Percentiles rank a stretch among this genome's conserved stretches.
These are phyloP conservation scores for Parauchenoglanis punctatus DNA, from an alignment of 2,797 vertebrate species.

Conservation along the genomic window DNA sequence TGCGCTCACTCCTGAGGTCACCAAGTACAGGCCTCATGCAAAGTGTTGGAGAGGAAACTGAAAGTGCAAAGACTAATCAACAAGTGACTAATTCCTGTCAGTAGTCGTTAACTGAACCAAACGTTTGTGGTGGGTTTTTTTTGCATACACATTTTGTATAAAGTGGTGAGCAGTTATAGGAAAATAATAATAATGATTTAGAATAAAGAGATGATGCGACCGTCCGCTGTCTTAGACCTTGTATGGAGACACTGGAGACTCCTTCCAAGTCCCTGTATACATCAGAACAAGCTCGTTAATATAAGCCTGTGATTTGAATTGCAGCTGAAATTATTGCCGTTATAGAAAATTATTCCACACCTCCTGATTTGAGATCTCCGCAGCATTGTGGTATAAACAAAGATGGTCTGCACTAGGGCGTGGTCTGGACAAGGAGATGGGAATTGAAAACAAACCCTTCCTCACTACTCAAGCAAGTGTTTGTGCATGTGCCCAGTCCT, in stretches of 20 bases:
- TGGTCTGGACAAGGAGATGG: neutral
- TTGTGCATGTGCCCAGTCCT: neutral
- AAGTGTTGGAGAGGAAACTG: neutral
- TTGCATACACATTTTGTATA: neutral
- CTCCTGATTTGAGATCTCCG: neutral
- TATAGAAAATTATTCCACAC: neutral
- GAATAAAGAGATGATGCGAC: neutral
- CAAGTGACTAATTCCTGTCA: neutral
- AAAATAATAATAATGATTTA: neutral
- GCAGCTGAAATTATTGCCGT: neutral
- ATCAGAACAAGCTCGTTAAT: neutral
- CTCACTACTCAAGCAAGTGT: neutral
- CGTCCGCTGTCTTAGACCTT: neutral
- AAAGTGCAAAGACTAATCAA: neutral
- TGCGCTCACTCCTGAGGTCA: conserved; percentile 1
- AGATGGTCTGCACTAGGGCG: neutral
- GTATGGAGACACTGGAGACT: neutral
- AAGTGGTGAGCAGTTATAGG: neutral
- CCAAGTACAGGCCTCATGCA: neutral
- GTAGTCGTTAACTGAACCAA: neutral
- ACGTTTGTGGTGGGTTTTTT: neutral
- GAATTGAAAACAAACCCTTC: neutral
- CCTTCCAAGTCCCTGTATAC: neutral
- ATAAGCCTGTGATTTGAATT: neutral
- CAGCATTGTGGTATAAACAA: neutral